Conservation (phyloP, 2,888 invertebrate genomes). For the Drosophila acutilabella region DNA sequence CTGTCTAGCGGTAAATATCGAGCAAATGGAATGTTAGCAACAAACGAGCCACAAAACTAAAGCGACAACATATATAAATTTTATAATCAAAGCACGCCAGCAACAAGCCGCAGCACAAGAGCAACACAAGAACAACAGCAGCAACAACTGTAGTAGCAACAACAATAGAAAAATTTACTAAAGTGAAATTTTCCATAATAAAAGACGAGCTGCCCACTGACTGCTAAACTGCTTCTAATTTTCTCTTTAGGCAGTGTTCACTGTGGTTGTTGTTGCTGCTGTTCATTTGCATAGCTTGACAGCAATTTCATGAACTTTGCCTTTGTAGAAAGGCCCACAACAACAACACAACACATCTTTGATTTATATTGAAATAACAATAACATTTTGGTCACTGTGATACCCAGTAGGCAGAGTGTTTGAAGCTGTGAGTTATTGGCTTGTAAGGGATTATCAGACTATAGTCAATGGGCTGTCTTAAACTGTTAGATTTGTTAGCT, state of each 20-base stretch:
- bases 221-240: constrained; percentile 55
- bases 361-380: constrained; percentile 41
- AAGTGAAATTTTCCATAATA: constrained; percentile 60
- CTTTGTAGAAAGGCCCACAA: constrained; percentile 45
- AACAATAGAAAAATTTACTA: constrained; percentile 10
- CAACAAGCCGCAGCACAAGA: constrained; percentile 27
- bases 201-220: constrained; percentile 41
- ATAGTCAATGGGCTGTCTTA: too few relatives aligned
- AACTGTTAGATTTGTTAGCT: neutral
- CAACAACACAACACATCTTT: constrained; percentile 30
- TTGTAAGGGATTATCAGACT: too few relatives aligned
- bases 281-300: constrained; percentile 47
- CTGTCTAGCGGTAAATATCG: constrained; percentile 69
- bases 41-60: constrained; percentile 25
- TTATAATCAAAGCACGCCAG: constrained; percentile 53
- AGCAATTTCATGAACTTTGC: constrained; percentile 47
- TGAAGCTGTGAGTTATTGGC: neutral
- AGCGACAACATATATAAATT: constrained; percentile 33
- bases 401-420: neutral
- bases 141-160: constrained; percentile 5
- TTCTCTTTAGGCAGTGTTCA: constrained; percentile 4
- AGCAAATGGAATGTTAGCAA: constrained; percentile 61
- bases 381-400: neutral
- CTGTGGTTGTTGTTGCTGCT: constrained; percentile 15
- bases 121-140: constrained; percentile 31